Conservation (phyloP, 2,797 vertebrate genomes). For the Lagocephalus sceleratus region DNA sequence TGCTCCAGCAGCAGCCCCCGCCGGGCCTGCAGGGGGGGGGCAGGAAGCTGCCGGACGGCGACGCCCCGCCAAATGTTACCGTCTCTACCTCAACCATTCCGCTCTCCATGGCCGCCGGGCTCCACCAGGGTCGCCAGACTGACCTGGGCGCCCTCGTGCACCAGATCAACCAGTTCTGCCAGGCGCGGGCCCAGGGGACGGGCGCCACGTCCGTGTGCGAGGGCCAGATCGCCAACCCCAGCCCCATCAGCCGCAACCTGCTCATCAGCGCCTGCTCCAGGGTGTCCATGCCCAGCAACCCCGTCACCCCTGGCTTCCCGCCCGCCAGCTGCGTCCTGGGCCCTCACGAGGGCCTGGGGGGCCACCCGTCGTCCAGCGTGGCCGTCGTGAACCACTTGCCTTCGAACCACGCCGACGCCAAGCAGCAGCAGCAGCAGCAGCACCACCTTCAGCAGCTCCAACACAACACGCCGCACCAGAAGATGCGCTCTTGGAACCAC, state of each 20-base stretch:
- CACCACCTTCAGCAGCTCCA: conserved; percentile 67
- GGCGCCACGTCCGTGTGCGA: conserved; percentile 95
- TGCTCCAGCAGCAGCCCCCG: conserved; percentile 83
- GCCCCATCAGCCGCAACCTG: conserved; percentile 97
- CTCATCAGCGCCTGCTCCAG: conserved; percentile 97
- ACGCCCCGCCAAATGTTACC: conserved; percentile 97
- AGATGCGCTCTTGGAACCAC: conserved; percentile 93
- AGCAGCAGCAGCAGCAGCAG: conserved; percentile 82
- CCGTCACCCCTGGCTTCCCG: conserved; percentile 77
- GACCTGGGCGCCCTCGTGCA: conserved; percentile 99
- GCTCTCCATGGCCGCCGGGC: conserved; percentile 92
- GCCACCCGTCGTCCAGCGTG: conserved; percentile 77
- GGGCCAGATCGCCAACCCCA: conserved; percentile 99
- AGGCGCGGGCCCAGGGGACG: conserved; percentile 87
- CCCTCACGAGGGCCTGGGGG: conserved; percentile 78
- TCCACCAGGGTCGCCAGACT: conserved; percentile 89
- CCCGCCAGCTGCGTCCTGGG: conserved; percentile 77
- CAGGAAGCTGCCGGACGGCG: conserved; percentile 91
- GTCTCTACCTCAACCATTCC: conserved; percentile 99
- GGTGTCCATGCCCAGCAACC: conserved; percentile 90
- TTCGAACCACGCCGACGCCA: conserved; percentile 85
- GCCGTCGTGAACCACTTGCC: conserved; percentile 86
- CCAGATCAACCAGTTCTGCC: conserved; percentile 99
- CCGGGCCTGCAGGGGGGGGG: conserved; percentile 85
- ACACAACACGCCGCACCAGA: conserved; percentile 75